These are phyloP conservation scores for Drosophila elegans DNA, from an alignment of 1,140 invertebrate species.

Conservation along the genomic window DNA sequence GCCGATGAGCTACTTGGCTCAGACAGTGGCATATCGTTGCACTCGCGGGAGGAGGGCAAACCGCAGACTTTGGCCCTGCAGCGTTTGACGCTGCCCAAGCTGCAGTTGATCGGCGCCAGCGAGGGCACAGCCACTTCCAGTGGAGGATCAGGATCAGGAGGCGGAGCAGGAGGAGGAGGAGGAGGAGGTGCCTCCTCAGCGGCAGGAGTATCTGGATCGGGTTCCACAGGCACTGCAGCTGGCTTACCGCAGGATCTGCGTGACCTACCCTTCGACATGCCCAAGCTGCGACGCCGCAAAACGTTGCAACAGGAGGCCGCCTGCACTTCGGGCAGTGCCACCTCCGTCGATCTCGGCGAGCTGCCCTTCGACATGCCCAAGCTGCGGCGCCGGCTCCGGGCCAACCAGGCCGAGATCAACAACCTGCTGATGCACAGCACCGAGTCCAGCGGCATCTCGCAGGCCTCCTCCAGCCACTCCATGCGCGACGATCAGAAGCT, in stretches of 20 bases:
- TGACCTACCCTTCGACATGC: constrained; percentile 94
- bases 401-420: constrained; percentile 79
- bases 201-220: not conserved
- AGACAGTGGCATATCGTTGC: constrained; percentile 93
- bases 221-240: constrained; percentile 85
- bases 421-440: constrained; percentile 86
- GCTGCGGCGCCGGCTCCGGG: constrained; percentile 88
- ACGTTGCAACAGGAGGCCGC: constrained; percentile 85
- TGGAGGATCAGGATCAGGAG: constrained; percentile 11
- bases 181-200: too few relatives aligned
- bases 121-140: constrained; percentile 40
- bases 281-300: constrained; percentile 91
- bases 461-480: constrained; percentile 92
- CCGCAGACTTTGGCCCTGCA: constrained; percentile 86
- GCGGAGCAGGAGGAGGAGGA: not conserved
- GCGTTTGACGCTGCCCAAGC: constrained; percentile 86
- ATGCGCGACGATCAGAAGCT: constrained; percentile 89
- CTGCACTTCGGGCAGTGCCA: constrained; percentile 89
- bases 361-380: constrained; percentile 96
- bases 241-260: constrained; percentile 89
- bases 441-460: constrained; percentile 89
- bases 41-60: constrained; percentile 91
- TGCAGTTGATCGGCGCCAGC: constrained; percentile 83
- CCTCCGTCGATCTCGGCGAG: constrained; percentile 90
- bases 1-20: constrained; percentile 92